Evolutionary conservation across 2,113 vertebrate genomes (phyloP), one percentile per base, ranked within the genome.

Genomic region (Rhinolophus sinicus): DNA sequence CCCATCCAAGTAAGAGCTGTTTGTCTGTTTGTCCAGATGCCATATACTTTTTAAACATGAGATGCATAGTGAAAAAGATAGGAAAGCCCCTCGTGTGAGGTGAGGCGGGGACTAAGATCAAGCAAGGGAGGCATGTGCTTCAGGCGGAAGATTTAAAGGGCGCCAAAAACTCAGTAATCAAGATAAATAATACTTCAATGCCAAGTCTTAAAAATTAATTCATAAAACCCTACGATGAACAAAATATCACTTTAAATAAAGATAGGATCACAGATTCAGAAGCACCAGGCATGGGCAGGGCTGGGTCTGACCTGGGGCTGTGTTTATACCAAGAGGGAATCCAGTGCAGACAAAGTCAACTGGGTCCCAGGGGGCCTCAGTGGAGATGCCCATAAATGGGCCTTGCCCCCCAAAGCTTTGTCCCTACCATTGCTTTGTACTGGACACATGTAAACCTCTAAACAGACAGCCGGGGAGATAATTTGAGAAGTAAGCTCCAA

Each of bases 401-500:
- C 5, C 26, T 69, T 69, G 30, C 8, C 22, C 52, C 69, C 26
- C 16, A 44, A 85, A 90, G 65, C n/a, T 26, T 70, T 50, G 24
- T 90, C 38, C 26, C 35, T 50, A 38, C 21, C 35, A 24, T 18
- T 67, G 56, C 7, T 73, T 67, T 52, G 1, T 52, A 35, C 14
- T 33, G 50, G 56, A 85, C 44, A 77, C 26, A 67, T 18, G 21
- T 1, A 13, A 82, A 56, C 8, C n/a, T 95, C 75, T 38, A 54
- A 60, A 26, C 72, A 65, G 14, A 86, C 76, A 58, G 28, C 3
- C 40, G 94, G 47, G 84, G 73, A 93, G 87, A 95, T 94, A 50
- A 87, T 97, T 76, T 87, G 89, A 96, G 78, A 96, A 96, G 65
- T 33, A 64, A 83, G 35, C 21, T 92, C 38, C 69, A 28, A 54